Percentiles rank a stretch among this genome's conserved stretches.
Evolutionary conservation across 1,140 invertebrate species (phyloP).

Genomic region (Eufriesea mexicana): DNA sequence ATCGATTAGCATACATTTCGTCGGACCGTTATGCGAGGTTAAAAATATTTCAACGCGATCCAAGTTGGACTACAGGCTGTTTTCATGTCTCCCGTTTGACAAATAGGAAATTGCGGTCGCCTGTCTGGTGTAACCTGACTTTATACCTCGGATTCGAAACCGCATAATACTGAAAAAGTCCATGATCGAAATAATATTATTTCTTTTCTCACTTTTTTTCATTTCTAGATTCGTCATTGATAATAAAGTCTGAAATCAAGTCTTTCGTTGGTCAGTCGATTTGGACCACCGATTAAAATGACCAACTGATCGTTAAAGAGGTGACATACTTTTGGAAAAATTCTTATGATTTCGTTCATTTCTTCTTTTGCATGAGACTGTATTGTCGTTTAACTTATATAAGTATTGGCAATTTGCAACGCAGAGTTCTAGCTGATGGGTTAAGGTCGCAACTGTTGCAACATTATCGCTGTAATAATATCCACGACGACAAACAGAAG

Average conservation of each 20-base stretch:
- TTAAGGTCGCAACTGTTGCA: neutral
- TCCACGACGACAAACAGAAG: neutral
- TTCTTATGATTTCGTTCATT: too few relatives aligned
- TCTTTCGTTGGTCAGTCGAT: too few relatives aligned
- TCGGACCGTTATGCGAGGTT: neutral
- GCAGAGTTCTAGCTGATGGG: neutral
- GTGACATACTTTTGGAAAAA: too few relatives aligned
- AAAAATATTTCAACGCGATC: neutral
- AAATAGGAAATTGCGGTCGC: constrained; percentile 25
- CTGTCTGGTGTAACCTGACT: neutral
- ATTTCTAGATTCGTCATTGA: neutral
- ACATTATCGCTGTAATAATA: too few relatives aligned
- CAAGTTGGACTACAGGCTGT: neutral
- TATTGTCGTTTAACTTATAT: too few relatives aligned
- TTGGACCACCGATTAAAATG: too few relatives aligned
- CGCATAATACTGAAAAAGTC: neutral
- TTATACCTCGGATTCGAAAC: neutral
- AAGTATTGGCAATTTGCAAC: neutral
- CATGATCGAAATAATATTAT: neutral
- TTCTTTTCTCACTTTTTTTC: neutral
- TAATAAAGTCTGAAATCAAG: too few relatives aligned
- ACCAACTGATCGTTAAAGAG: too few relatives aligned
- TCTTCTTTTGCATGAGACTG: too few relatives aligned
- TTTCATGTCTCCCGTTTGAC: neutral
- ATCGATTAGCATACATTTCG: neutral